Percentiles rank a stretch among this genome's conserved stretches.
Conservation (phyloP, 1,140 invertebrate species). For the Parapsyche elsis region DNA sequence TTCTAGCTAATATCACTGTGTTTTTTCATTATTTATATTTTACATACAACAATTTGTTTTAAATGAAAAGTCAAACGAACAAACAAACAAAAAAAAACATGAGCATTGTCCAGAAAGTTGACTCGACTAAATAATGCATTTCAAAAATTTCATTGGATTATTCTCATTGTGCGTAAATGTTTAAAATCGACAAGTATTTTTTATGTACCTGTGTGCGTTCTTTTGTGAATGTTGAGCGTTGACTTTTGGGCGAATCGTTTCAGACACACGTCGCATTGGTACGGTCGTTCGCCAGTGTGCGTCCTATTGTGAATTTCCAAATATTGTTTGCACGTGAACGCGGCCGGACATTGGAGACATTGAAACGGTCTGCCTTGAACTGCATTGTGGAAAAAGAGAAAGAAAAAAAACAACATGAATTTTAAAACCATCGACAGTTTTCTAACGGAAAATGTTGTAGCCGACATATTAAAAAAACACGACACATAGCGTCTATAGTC, state of each 20-base stretch:
- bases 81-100: not conserved
- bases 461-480: constrained; percentile 57
- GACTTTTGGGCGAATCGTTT: constrained; percentile 68
- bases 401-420: not conserved
- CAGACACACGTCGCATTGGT: constrained; percentile 66
- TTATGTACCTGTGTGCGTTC: constrained; percentile 64
- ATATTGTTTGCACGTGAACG: constrained; percentile 77
- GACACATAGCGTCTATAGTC: too few species aligned
- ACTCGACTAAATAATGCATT: not conserved
- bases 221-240: constrained; percentile 65
- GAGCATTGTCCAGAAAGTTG: constrained; percentile 39
- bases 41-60: not conserved
- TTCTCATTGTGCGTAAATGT: not conserved
- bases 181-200: not conserved
- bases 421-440: constrained; percentile 33
- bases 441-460: constrained; percentile 52
- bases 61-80: not conserved
- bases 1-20: not conserved
- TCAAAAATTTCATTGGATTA: constrained; percentile 29
- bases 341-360: constrained; percentile 74
- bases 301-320: constrained; percentile 81
- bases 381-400: constrained; percentile 53
- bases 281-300: constrained; percentile 73
- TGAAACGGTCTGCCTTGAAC: constrained; percentile 72
- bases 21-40: not conserved